phyloP scores from a whole-genome alignment of 1,140 invertebrate species.

The Sipha flava region DNA sequence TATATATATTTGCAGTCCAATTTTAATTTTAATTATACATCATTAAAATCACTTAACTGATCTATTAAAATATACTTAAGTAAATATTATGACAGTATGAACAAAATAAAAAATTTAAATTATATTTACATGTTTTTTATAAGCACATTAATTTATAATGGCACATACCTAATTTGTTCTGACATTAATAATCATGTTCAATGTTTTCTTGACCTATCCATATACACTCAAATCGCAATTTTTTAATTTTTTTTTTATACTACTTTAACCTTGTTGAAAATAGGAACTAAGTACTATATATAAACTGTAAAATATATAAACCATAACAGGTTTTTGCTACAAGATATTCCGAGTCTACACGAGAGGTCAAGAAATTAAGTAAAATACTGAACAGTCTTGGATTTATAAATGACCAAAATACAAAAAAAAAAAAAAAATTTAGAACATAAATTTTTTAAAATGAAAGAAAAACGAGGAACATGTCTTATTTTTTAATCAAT shows the following conservation, averaged over 20 bases:
- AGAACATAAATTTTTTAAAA: not conserved
- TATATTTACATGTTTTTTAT: conserved; percentile 2
- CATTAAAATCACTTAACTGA: conserved; percentile 6
- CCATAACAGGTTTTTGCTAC: not conserved
- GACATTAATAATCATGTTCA: not conserved
- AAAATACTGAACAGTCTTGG: conserved; percentile 17
- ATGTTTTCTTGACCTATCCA: conserved; percentile 9
- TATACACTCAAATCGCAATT: not conserved
- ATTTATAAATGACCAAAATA: not conserved
- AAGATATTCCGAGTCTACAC: not conserved
- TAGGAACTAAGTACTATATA: not conserved
- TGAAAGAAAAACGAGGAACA: conserved; percentile 7
- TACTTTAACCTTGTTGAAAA: not conserved
- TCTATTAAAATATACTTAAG: conserved; percentile 4
- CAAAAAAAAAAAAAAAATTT: not conserved
- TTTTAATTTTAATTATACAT: conserved; percentile 5
- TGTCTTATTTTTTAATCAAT: not conserved
- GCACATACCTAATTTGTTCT: conserved; percentile 16
- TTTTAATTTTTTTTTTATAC: not conserved
- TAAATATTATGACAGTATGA: conserved; percentile 1
- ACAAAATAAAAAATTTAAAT: not conserved
- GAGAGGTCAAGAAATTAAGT: conserved; percentile 5
- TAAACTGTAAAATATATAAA: not conserved
- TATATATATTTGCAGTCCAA: conserved; percentile 13
- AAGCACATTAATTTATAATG: conserved; percentile 29